Evolutionary conservation across 2,113 vertebrate species (phyloP), one percentile per base, ranked within the genome.

Genomic region (Zingel zingel): DNA sequence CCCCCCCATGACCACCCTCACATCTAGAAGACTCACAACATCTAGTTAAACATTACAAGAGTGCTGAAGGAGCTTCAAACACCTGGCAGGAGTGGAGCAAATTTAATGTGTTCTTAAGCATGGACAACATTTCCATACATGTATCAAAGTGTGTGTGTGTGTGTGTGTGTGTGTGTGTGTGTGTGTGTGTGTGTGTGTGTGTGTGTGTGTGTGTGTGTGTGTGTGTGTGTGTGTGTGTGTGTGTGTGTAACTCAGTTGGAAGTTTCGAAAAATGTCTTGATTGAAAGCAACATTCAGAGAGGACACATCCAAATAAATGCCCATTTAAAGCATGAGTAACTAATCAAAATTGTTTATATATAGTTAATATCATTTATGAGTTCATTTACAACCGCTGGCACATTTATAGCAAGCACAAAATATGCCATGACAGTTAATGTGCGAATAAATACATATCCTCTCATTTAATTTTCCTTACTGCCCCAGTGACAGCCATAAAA

Each of bases 41-140:
- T 51, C 77, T 84, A 75, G 91, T 91, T 93, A 91, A 92, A 88
- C 70, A 90, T 91, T 91, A 82, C 65, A 84, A 74, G 71, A 66
- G 25, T 1, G 9, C 25, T 5, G 59, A 72, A 64, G 21, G 68
- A 36, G 59, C 72, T 75, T 74, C 53, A 84, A 72, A 81, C 74
- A 82, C 83, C 83, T 87, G 83, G 87, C 64, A 79, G 66, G 33
- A 67, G n/a, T 19, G 51, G 39, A 74, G 39, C 11, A 66, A 79
- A 72, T 11, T n/a, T 25, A 23, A 62, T 61, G 57, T 62, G 23
- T 67, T 64, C 43, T 56, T 45, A 21, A 39, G 43, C 47, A 10
- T n/a, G 14, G 27, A 61, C 59, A 50, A 14, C 57, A 64, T 63
- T 79, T 85, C 16, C 64, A 64, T 58, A 64, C 13, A 27, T n/a